A percentile compares a stretch with the other conserved stretches of the same genome.
phyloP scores from a whole-genome alignment of 2,888 invertebrate species.

The Trypoxylon attenuatum region DNA sequence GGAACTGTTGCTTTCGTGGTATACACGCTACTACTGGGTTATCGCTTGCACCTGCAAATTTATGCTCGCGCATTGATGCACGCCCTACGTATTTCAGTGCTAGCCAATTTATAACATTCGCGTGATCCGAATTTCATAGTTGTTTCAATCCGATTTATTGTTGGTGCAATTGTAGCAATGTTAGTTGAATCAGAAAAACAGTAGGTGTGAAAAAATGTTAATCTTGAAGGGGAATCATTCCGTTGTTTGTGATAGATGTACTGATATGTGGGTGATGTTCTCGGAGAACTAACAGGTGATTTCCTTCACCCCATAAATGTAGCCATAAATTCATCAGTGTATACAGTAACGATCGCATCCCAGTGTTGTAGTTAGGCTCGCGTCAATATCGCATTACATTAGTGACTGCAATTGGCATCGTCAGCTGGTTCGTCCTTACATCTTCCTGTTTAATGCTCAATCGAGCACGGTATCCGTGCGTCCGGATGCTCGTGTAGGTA shows the following conservation, averaged over 20 bases:
- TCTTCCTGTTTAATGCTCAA: not conserved
- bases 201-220: too few species aligned
- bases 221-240: too few species aligned
- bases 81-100: constrained; percentile 3
- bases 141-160: too few species aligned
- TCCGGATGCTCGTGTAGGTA: too few species aligned
- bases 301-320: not conserved
- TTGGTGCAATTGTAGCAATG: too few species aligned
- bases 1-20: not conserved
- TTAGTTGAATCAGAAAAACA: too few species aligned
- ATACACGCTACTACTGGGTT: not conserved
- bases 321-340: not conserved
- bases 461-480: not conserved
- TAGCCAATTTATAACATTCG: too few species aligned
- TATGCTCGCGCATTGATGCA: not conserved
- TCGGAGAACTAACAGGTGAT: not conserved
- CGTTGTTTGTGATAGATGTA: too few species aligned
- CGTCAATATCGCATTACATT: not conserved
- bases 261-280: too few species aligned
- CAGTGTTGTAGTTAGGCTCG: not conserved
- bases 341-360: not conserved
- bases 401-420: not conserved
- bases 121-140: too few species aligned
- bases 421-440: not conserved
- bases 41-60: not conserved